Base-by-base conservation (phyloP, 1,140 invertebrate species). In the Bombyx mandarina region DNA sequence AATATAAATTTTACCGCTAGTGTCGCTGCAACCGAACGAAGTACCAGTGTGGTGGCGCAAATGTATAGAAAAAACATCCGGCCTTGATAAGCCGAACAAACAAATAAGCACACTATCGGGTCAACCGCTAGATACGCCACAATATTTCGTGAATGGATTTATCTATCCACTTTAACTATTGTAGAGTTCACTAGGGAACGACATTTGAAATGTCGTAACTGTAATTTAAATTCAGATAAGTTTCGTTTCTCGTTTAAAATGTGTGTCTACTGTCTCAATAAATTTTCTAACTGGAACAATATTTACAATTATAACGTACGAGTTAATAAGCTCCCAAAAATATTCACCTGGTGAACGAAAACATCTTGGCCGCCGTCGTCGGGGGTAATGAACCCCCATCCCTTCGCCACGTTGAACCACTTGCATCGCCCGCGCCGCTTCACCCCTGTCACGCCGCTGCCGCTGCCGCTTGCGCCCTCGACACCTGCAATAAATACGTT, bases 381-480 rank as follows among this genome's bases (percentile, higher is more conserved):
- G 10, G 95, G 95, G 46, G 94, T 96, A 64, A 97, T 93, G 87
- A 97, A 97, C 12, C 96, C 96, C 94, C 94, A 97, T 12, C 95
- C 95, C 86, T 97, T 97, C 62, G 94, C 94, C 48, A 96, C 95
- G 77, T 97, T 97, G 83, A 97, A 97, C 95, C 95, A 97, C 89
- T 97, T 97, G 89, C 94, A 96, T 77, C 91, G 91, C 44, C 95
- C 95, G 74, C 90, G 90, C 56, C 93, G 89, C 57, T 90, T 88
- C 56, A 89, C 91, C 42, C 75, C 81, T 35, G 72, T 77, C 59
- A 82, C 79, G 12, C 60, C 66, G 52, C 62, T 62, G 56, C 62
- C 55, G 53, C 66, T 60, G 43, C 65, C 54, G 56, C 65, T 67
- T 54, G 65, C 57, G 57, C 65, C 57, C 53, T 71, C 82, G 57